phyloP scores from a whole-genome alignment of 1,140 invertebrate species.

The Himalopsyche phryganea region DNA sequence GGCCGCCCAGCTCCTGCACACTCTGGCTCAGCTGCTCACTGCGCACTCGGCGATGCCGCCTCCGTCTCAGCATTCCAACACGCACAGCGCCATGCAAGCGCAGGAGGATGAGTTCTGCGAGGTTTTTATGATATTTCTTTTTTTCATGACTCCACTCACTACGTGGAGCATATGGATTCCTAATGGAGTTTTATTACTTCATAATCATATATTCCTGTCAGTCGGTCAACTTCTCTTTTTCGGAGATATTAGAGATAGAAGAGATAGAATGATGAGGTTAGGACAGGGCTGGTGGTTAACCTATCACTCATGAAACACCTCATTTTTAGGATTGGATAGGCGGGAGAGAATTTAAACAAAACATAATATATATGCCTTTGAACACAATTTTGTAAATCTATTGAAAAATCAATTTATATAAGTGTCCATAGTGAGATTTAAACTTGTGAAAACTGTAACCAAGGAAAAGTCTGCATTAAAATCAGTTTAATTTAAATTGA shows the following conservation, averaged over 20 bases:
- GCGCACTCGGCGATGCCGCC: conserved; percentile 14
- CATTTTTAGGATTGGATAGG: too few relatives aligned
- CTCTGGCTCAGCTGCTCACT: conserved; percentile 9
- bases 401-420: too few relatives aligned
- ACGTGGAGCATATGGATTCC: background rate
- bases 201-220: background rate
- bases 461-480: too few relatives aligned
- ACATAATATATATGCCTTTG: too few relatives aligned
- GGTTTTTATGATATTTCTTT: conserved; percentile 7
- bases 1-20: conserved; percentile 4
- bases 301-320: too few relatives aligned
- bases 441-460: too few relatives aligned
- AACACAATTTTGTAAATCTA: too few relatives aligned
- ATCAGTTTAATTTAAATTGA: too few relatives aligned
- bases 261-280: too few relatives aligned
- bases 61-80: conserved; percentile 1
- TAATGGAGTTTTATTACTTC: background rate
- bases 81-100: conserved; percentile 10
- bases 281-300: too few relatives aligned
- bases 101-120: conserved; percentile 32
- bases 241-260: background rate
- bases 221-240: background rate
- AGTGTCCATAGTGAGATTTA: too few relatives aligned
- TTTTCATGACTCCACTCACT: background rate
- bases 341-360: too few relatives aligned